Base-by-base conservation (phyloP, 2,888 invertebrate genomes). In the Microctonus aethiopoides region DNA sequence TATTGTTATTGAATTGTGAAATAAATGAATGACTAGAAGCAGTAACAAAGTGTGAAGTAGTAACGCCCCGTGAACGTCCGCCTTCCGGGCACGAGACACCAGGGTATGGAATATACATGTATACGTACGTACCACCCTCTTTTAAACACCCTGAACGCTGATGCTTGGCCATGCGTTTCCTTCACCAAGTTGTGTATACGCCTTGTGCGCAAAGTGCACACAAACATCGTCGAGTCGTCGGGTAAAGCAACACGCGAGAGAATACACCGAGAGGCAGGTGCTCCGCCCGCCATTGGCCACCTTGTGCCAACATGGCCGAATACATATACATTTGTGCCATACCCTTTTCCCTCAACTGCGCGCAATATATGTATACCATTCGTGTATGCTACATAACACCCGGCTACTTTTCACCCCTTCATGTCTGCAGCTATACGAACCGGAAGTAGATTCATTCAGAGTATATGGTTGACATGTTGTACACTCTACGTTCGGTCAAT, bases 221-320 rank as follows among this genome's bases (percentile, higher is more conserved):
- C 82, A 65, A 65, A 16, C 81, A 82, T 82, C 82, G 6, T 46
- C 46, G 46, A n/a, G 7, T 81, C 79, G 79, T 78, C 73, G 71
- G 67, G 71, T 70, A 70, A 73, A 46, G 76, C 78, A 78, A 69
- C 81, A 80, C 82, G 80, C 79, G 79, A 79, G 77, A 79, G 75
- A 74, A 75, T 77, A 78, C 79, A 80, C 81, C 78, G 81, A 84
- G 83, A 84, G 85, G 85, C 85, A 86, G 86, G 86, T 86, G 86
- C 83, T 83, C 81, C 77, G 80, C 75, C 83, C 83, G 84, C 86
- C 84, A 86, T 86, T 86, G 86, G 86, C 85, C 84, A 83, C 82
- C 84, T 83, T 81, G 69, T 65, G 82, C 81, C 83, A 86, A 84
- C 84, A 86, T 86, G 86, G 86, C 86, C 86, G 70, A 20, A 61